Conservation (phyloP, 2,888 invertebrate genomes). For the Adineta ricciae region DNA sequence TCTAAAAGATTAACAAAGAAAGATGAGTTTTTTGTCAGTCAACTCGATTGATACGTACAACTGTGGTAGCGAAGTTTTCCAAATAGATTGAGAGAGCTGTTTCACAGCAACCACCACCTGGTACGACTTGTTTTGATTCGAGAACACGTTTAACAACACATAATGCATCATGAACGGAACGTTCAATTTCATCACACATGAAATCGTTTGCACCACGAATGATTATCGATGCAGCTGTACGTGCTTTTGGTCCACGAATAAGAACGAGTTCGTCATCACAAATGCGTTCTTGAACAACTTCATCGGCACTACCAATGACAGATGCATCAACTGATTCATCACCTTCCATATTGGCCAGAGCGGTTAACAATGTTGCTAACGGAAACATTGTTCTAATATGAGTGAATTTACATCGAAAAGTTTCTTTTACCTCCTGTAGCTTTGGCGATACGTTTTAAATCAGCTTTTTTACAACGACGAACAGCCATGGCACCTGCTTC, state of each 20-base stretch:
- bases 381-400: background rate
- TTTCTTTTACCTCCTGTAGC: conserved; percentile 68
- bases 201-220: conserved; percentile 95
- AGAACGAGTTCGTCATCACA: conserved; percentile 95
- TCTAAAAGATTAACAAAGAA: background rate
- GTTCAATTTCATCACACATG: conserved; percentile 99
- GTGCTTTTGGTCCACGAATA: conserved; percentile 68
- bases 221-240: conserved; percentile 88
- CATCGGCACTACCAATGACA: conserved; percentile 78
- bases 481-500: conserved; percentile 96
- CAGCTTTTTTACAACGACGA: conserved; percentile 81
- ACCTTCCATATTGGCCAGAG: conserved; percentile 94
- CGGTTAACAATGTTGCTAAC: conserved; percentile 70
- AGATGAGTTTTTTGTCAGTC: background rate
- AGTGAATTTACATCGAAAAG: background rate
- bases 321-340: conserved; percentile 87
- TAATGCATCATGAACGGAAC: conserved; percentile 90
- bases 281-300: conserved; percentile 72
- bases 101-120: conserved; percentile 94
- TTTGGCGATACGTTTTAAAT: conserved; percentile 92
- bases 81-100: conserved; percentile 93
- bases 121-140: conserved; percentile 83
- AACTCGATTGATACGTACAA: conserved; percentile 52
- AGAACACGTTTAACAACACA: conserved; percentile 90
- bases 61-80: conserved; percentile 93